Evolutionary conservation across 1,140 invertebrate species (phyloP), one percentile per base, ranked within the genome.

Genomic region (Drosophila pachea): DNA sequence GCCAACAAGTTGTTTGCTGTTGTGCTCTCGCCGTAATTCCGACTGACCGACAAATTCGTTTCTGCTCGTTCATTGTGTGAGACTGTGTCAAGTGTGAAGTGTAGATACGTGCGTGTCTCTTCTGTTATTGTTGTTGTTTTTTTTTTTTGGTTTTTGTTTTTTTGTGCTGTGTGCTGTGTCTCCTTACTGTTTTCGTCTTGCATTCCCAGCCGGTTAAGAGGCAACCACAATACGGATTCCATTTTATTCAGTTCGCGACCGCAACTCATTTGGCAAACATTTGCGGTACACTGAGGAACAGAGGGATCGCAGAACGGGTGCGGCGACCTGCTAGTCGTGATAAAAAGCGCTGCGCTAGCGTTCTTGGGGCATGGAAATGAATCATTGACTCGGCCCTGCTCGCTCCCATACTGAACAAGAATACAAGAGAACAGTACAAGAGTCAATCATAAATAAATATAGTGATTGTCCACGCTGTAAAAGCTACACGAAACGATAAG

Each of bases 381-480:
- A 69, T 69, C 67, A 65, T 69, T 50, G 12, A 47, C 32, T 59
- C 53, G 29, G 38, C 53, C 12, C 56, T 33, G 9, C 35, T 47
- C 33, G 47, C 32, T 50, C 35, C 58, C 33, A 7, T 22, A 45
- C 32, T 52, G 16, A 33, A 29, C 12, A 7, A 43, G 14, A 43
- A 14, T 36, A 7, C 12, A 16, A 7, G 14, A 43, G 6, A 14
- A 60, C 16, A 55, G 40, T 36, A 48, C 8, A 38, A 68, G 47
- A 48, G 62, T 54, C 53, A 66, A 70, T 54, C 62, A 59, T 59
- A 70, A 70, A 70, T 66, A 54, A 56, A 58, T 48, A 58, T 55
- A 61, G 49, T 42, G 53, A 33, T 16, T 70, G 61, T 59, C 35
- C 43, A 63, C 42, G 12, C 33, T 42, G 35, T 31, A 53, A 53